Conservation (phyloP, 2,797 vertebrate species). For the Sebastes minor region DNA sequence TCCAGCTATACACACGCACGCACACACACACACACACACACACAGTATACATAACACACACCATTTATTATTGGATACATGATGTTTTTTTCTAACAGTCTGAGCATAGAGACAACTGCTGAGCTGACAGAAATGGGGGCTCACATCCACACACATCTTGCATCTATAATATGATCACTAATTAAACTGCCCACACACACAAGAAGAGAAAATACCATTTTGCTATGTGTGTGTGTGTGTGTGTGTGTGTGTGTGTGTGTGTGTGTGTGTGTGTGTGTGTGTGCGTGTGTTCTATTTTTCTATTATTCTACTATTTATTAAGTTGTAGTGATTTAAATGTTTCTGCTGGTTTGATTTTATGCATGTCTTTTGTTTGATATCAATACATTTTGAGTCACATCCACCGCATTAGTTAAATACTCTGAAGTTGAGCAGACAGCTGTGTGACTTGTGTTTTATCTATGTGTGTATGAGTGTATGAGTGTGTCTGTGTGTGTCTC, state of each 20-base stretch:
- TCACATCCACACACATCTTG: neutral
- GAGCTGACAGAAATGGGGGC: conserved; percentile 8
- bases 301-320: neutral
- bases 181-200: conserved; percentile 12
- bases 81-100: neutral
- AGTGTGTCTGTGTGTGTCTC: neutral
- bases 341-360: neutral
- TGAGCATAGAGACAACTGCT: neutral
- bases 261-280: neutral
- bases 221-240: neutral
- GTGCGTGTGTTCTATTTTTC: neutral
- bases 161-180: conserved; percentile 11
- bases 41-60: neutral
- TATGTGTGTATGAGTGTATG: neutral
- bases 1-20: neutral
- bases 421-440: conserved; percentile 43
- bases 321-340: neutral
- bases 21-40: neutral
- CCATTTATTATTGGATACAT: neutral
- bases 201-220: neutral
- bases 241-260: neutral
- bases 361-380: neutral
- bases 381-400: neutral
- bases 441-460: conserved; percentile 44
- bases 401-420: neutral